These are phyloP conservation scores for Rotaria magnacalcarata DNA, from an alignment of 2,888 invertebrate species.

Conservation along the genomic window DNA sequence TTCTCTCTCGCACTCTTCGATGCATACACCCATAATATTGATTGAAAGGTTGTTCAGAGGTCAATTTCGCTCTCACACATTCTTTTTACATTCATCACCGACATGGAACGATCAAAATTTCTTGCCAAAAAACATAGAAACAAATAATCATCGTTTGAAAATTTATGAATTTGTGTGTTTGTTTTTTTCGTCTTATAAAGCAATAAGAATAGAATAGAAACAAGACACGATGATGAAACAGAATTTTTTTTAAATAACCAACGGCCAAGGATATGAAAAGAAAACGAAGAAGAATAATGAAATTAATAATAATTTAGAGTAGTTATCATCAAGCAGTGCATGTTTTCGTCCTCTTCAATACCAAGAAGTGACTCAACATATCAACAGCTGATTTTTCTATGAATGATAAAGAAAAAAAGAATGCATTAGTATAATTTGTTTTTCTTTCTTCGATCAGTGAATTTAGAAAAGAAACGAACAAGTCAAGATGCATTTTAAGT, in stretches of 20 bases:
- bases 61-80: conserved; percentile 7
- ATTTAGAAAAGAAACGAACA: not conserved
- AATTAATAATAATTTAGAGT: too few relatives aligned
- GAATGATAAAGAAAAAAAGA: not conserved
- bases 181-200: too few relatives aligned
- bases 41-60: conserved; percentile 23
- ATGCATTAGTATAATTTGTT: not conserved
- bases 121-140: not conserved
- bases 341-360: conserved; percentile 6
- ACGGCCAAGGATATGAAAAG: too few relatives aligned
- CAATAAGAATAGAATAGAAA: too few relatives aligned
- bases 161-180: too few relatives aligned
- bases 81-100: not conserved
- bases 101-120: not conserved
- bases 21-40: not conserved
- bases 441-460: not conserved
- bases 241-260: too few relatives aligned
- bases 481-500: not conserved
- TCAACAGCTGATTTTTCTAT: not conserved
- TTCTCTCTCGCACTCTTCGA: not conserved
- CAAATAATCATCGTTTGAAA: too few relatives aligned
- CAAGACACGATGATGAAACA: too few relatives aligned
- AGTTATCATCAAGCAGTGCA: not conserved
- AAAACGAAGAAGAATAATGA: too few relatives aligned
- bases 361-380: not conserved